Evolutionary conservation across 1,140 invertebrate genomes (phyloP).

Genomic region (Panagrolaimus sp.): DNA sequence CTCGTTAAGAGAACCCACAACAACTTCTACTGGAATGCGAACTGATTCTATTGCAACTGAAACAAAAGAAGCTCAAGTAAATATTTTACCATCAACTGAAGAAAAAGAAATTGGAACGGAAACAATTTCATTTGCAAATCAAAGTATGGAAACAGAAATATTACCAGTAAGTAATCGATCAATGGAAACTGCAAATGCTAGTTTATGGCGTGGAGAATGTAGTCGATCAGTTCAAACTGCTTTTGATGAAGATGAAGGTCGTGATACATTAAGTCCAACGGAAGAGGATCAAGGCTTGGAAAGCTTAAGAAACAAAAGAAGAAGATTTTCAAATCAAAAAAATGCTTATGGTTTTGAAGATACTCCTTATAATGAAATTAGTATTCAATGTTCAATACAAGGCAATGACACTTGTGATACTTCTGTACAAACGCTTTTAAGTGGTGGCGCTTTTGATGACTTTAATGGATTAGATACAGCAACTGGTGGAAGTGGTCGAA

Average conservation of each 20-base stretch:
- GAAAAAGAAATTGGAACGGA: conserved; percentile 20
- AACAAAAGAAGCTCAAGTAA: conserved; percentile 11
- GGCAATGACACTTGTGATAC: not conserved
- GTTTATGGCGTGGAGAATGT: conserved; percentile 13
- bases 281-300: not conserved
- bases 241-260: conserved; percentile 16
- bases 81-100: conserved; percentile 8
- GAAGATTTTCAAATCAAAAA: conserved; percentile 25
- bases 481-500: not conserved
- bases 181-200: conserved; percentile 25
- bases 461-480: conserved; percentile 9
- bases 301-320: conserved; percentile 17
- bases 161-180: conserved; percentile 16
- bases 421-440: not conserved
- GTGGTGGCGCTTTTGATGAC: not conserved
- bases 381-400: conserved; percentile 4
- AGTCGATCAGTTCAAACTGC: conserved; percentile 25
- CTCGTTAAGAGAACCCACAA: not conserved
- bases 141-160: conserved; percentile 21
- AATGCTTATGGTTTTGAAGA: conserved; percentile 25
- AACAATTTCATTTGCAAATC: conserved; percentile 16
- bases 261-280: not conserved
- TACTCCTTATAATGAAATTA: conserved; percentile 22
- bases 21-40: conserved; percentile 2
- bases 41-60: conserved; percentile 16